Percentiles rank a stretch among this genome's conserved stretches.
Conservation (phyloP, 2,113 vertebrate species). For the Perccottus glenii region DNA sequence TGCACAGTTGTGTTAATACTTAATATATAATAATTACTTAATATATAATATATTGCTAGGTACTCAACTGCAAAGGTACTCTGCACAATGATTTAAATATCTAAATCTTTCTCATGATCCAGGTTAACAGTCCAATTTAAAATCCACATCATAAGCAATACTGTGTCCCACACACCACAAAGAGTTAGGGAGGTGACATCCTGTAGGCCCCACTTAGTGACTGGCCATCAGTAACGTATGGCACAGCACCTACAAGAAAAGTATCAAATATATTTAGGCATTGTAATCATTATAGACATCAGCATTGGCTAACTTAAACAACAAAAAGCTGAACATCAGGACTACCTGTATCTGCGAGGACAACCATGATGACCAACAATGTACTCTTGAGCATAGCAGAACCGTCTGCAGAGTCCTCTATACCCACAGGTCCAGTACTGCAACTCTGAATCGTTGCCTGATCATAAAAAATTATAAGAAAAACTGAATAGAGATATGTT, state of each 20-base stretch:
- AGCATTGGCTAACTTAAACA: background rate
- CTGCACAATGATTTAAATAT: too few species aligned
- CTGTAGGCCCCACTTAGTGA: constrained; percentile 8
- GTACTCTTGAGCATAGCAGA: constrained; percentile 79
- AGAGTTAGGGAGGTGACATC: background rate
- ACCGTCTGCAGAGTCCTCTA: constrained; percentile 80
- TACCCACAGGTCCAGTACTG: constrained; percentile 78
- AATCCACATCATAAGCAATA: too few species aligned
- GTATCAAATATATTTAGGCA: constrained; percentile 9
- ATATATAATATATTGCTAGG: too few species aligned
- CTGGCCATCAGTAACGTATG: constrained; percentile 54
- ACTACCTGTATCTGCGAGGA: constrained; percentile 77
- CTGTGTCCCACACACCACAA: too few species aligned
- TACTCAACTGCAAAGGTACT: too few species aligned
- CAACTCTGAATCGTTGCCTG: constrained; percentile 67
- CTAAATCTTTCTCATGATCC: too few species aligned
- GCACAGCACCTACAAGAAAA: constrained; percentile 77
- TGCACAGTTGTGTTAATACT: too few species aligned
- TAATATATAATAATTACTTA: too few species aligned
- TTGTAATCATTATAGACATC: background rate
- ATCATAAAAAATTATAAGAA: constrained; percentile 2
- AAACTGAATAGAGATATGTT: background rate
- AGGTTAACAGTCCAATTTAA: too few species aligned
- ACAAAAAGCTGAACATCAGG: background rate
- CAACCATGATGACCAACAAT: constrained; percentile 76